These are phyloP conservation scores for Callinectes sapidus DNA, from an alignment of 2,888 invertebrate species.

Conservation along the genomic window DNA sequence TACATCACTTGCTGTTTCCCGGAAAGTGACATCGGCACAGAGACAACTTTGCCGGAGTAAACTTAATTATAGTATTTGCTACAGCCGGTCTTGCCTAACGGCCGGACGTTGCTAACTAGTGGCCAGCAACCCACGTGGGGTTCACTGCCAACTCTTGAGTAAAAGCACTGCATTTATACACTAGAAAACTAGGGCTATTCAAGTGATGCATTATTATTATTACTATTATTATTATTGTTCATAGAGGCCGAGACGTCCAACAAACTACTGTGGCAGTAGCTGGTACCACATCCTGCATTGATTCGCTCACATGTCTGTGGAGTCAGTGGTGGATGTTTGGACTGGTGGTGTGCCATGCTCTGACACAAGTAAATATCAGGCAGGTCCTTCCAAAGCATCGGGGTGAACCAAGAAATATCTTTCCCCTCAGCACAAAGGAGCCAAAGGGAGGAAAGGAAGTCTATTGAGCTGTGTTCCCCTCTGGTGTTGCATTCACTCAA, in stretches of 20 bases:
- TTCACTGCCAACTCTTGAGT: background rate
- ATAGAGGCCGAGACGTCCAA: background rate
- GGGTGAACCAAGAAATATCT: background rate
- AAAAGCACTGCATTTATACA: constrained; percentile 16
- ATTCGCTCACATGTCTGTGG: background rate
- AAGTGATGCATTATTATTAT: background rate
- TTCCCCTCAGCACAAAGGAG: background rate
- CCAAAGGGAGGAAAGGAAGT: background rate
- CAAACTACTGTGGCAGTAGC: background rate
- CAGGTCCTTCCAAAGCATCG: background rate
- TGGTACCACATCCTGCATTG: background rate
- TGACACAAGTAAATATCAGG: background rate
- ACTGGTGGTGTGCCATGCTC: background rate
- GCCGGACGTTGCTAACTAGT: background rate
- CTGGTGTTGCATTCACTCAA: background rate
- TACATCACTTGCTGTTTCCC: too few species aligned
- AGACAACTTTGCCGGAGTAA: background rate
- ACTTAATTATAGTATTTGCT: background rate
- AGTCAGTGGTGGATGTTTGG: background rate
- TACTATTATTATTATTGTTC: constrained; percentile 8
- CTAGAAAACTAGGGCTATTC: constrained; percentile 29
- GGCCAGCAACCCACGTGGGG: background rate
- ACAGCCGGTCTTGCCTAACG: background rate
- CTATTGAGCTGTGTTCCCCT: constrained; percentile 13
- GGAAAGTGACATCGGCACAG: background rate